Conservation (phyloP, 2,113 vertebrate species). For the Laticauda laticaudata region DNA sequence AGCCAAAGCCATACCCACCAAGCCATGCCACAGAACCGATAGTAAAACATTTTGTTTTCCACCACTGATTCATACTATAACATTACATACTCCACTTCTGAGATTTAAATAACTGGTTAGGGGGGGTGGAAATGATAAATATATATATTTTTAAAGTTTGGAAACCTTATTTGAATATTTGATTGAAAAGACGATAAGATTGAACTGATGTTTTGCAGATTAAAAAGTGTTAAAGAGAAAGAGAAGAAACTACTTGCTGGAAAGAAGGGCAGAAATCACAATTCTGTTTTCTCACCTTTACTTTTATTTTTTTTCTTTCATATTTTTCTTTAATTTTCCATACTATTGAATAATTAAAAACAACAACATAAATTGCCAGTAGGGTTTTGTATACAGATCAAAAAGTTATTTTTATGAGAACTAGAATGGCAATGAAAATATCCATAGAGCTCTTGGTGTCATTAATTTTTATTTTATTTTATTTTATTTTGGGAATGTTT, state of each 20-base stretch:
- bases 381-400: neutral
- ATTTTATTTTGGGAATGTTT: neutral
- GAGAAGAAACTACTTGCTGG: neutral
- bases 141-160: neutral
- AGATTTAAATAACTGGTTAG: neutral
- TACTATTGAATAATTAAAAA: neutral
- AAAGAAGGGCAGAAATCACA: neutral
- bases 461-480: neutral
- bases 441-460: neutral
- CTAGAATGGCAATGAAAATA: neutral
- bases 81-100: slow-evolving; percentile 34
- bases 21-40: no score
- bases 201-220: neutral
- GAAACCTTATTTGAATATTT: neutral
- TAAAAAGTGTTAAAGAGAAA: neutral
- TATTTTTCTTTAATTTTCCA: neutral
- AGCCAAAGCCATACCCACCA: no score
- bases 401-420: neutral
- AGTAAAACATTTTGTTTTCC: no score
- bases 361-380: neutral
- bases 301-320: neutral
- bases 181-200: neutral
- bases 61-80: neutral
- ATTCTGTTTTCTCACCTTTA: neutral
- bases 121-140: neutral